phyloP scores from a whole-genome alignment of 1,140 invertebrate species.

The Alviniconcha marisindica region DNA sequence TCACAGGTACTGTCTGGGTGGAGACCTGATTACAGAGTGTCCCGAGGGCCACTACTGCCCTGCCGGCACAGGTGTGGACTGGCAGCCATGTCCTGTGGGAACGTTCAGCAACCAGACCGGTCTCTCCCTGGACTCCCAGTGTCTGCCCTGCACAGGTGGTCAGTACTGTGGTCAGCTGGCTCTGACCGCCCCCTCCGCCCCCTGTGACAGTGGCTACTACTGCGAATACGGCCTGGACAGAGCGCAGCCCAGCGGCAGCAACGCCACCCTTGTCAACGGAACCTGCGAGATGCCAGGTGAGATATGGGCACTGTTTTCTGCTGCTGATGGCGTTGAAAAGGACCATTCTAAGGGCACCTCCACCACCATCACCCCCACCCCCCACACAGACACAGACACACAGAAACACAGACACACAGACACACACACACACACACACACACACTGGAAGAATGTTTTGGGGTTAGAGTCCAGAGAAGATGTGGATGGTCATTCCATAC shows the following conservation, averaged over 20 bases:
- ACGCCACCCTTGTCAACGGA: constrained; percentile 48
- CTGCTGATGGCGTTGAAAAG: too few species aligned
- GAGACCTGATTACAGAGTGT: constrained; percentile 62
- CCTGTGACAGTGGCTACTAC: constrained; percentile 66
- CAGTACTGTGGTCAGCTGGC: constrained; percentile 65
- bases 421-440: too few species aligned
- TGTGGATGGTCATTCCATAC: too few species aligned
- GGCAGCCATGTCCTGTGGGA: constrained; percentile 69
- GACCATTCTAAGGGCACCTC: too few species aligned
- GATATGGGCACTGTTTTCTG: too few species aligned
- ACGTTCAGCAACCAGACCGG: constrained; percentile 72
- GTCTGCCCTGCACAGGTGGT: constrained; percentile 68
- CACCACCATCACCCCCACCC: too few species aligned
- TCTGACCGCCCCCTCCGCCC: constrained; percentile 47
- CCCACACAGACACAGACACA: too few species aligned
- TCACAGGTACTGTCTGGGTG: constrained; percentile 71
- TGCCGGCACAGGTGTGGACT: constrained; percentile 66
- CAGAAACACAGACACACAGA: too few species aligned
- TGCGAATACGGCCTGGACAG: constrained; percentile 72
- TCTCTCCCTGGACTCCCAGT: constrained; percentile 55
- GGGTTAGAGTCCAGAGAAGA: too few species aligned
- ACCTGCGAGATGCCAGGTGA: constrained; percentile 56
- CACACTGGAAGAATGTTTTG: too few species aligned
- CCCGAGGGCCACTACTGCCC: constrained; percentile 71
- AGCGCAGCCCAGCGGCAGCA: constrained; percentile 60